Base-by-base conservation (phyloP, 2,113 vertebrate genomes). In the Varanus komodoensis region DNA sequence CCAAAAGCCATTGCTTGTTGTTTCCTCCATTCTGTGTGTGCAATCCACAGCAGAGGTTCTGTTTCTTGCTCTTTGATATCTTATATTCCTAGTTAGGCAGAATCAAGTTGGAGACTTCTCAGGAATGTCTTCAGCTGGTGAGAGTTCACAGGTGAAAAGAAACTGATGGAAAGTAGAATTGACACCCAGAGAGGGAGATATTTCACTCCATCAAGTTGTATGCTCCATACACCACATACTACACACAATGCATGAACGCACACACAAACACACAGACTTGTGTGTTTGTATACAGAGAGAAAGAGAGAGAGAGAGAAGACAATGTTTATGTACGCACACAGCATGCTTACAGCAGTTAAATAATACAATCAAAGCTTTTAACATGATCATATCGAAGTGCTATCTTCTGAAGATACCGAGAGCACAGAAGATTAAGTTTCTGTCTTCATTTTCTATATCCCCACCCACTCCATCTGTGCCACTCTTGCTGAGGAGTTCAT, bases 381-480 rank as follows among this genome's bases (percentile, higher is more conserved):
- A 82, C 54, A 68, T 87, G 15, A 90, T 93, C 21, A 0, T 93
- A 92, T 93, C 93, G 50, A 64, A 29, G 91, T 91, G 82, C 86
- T 91, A 8, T 93, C 80, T 93, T 91, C 86, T 87, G 91, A 91
- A 91, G 82, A 80, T 90, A 84, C 27, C 83, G 71, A 93, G 89
- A 91, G 89, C 38, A 50, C 78, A 81, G 89, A 87, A 94, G 95
- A 96, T 93, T 95, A 92, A 91, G 68, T 17, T 92, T 86, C 75
- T 90, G 38, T 90, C 93, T 95, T 93, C 83, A 50, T 90, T 88
- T 94, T 92, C 25, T 44, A 8, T 95, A 95, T 95, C 91, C 89
- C 29, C 7, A 81, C 9, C 27, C 48, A 8, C 25, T 90, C 77
- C 61, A 95, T 95, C 94, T 90, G 82, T 94, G 88, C 81, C 92